Percentiles rank a stretch among this genome's conserved stretches.
Evolutionary conservation across 2,797 vertebrate genomes (phyloP).

Genomic region (Arctocebus calabarensis): DNA sequence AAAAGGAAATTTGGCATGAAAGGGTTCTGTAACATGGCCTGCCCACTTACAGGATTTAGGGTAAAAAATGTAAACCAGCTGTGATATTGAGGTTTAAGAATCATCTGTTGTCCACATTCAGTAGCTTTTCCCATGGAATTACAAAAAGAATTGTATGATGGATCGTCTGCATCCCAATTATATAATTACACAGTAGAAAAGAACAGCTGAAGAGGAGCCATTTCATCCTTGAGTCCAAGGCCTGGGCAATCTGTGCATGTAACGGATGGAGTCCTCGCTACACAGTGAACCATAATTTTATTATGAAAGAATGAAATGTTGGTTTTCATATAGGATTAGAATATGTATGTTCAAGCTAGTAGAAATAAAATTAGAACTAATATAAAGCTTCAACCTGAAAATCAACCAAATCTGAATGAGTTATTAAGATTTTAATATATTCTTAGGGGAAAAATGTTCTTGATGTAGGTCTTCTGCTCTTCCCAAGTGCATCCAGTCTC

Average conservation of each 20-base stretch:
- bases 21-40: constrained; percentile 77
- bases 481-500: constrained; percentile 11
- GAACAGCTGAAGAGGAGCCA: constrained; percentile 81
- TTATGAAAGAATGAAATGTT: constrained; percentile 67
- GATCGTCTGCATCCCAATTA: constrained; percentile 81
- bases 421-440: constrained; percentile 55
- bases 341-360: constrained; percentile 6
- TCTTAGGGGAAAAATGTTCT: neutral
- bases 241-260: constrained; percentile 42
- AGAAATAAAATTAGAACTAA: constrained; percentile 66
- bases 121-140: constrained; percentile 84
- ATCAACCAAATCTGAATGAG: constrained; percentile 47
- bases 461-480: constrained; percentile 1
- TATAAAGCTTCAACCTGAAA: constrained; percentile 59
- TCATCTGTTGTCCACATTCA: constrained; percentile 81
- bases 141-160: constrained; percentile 75
- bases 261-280: constrained; percentile 47
- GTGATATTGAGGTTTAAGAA: constrained; percentile 77
- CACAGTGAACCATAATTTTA: constrained; percentile 36
- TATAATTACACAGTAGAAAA: constrained; percentile 83
- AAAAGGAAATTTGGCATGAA: constrained; percentile 81
- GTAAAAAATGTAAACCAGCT: constrained; percentile 82
- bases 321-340: constrained; percentile 65
- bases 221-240: constrained; percentile 61
- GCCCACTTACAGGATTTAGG: constrained; percentile 73